Base-by-base conservation (phyloP, 2,888 invertebrate species). In the Arenicola marina region DNA sequence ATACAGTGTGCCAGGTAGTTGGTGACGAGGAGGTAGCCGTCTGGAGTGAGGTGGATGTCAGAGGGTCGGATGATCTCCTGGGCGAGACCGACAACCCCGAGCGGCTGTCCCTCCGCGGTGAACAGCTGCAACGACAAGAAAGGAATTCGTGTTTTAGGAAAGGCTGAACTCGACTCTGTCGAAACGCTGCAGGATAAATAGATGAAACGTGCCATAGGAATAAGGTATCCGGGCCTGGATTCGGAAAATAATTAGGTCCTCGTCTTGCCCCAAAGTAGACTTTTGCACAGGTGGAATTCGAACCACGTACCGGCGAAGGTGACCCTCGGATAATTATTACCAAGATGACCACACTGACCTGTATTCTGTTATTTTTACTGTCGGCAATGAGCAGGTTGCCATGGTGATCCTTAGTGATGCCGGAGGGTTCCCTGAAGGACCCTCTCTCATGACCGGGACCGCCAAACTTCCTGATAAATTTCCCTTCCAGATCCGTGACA, bases 331-430 rank as follows among this genome's bases (percentile, higher is more conserved):
- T n/a, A n/a, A n/a, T n/a, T n/a, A n/a, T n/a, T n/a, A n/a, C 11
- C 11, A 38, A 15, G 38, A 15, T 38, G 11, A 38, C 38, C 11
- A 18, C 38, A 38, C 38, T 21, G 15, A 48, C 48, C 48, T 48
- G 48, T 7, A 48, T 48, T 24, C 48, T 48, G 26, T 48, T 11
- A 48, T 48, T 48, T 24, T 48, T 48, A 24, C 48, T 48, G 48
- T 48, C 48, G 24, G 48, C 48, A 24, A 48, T 48, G 26, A 48
- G 7, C 7, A 48, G 7, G 7, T 24, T 11, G 7, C 48, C 48
- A 48, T 48, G 48, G 26, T 7, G 7, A 24, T 48, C 48, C 15
- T 21, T 7, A 48, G 18, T 48, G 48, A 48, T 24, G 7, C 48
- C 48, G 7, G 48, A 11, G 24, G 48, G 48, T 24, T 48, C 48